Evolutionary conservation across 2,797 vertebrate genomes (phyloP).

Genomic region (Ptychobarbus kaznakovi): DNA sequence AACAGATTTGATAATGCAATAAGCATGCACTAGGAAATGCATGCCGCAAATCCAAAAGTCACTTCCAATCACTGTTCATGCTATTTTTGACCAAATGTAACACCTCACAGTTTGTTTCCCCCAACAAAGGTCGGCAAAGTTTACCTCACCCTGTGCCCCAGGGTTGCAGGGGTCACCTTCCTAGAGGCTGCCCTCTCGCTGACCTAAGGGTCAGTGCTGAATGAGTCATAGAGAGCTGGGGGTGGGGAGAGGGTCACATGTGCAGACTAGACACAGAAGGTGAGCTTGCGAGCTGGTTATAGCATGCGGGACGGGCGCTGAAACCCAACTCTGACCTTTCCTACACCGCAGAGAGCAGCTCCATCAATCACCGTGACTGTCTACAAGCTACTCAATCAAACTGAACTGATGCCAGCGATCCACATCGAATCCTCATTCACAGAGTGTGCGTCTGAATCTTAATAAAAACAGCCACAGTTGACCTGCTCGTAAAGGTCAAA

Average conservation of each 20-base stretch:
- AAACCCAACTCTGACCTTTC: constrained; percentile 51
- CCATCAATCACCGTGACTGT: constrained; percentile 42
- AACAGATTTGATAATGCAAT: not conserved
- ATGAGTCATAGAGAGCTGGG: constrained; percentile 7
- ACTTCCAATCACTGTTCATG: constrained; percentile 4
- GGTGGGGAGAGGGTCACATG: constrained; percentile 3
- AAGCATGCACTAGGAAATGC: not conserved
- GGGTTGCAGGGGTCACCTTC: constrained; percentile 41
- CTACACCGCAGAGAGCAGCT: constrained; percentile 35
- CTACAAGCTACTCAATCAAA: constrained; percentile 45
- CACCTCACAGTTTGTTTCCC: constrained; percentile 17
- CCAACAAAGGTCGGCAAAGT: constrained; percentile 34
- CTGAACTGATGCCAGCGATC: constrained; percentile 37
- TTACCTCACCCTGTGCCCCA: constrained; percentile 37
- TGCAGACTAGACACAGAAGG: constrained; percentile 16
- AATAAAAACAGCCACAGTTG: constrained; percentile 37
- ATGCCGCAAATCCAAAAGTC: not conserved
- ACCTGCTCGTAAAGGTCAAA: constrained; percentile 21
- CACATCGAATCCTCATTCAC: constrained; percentile 27
- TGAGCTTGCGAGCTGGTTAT: constrained; percentile 26
- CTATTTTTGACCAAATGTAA: constrained; percentile 2
- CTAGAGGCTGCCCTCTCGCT: constrained; percentile 9
- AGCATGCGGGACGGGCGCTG: constrained; percentile 33
- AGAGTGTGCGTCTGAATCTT: constrained; percentile 25
- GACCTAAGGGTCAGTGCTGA: constrained; percentile 32